These are phyloP conservation scores for Alexandromys fortis DNA, from an alignment of 2,113 vertebrate species.

Conservation along the genomic window DNA sequence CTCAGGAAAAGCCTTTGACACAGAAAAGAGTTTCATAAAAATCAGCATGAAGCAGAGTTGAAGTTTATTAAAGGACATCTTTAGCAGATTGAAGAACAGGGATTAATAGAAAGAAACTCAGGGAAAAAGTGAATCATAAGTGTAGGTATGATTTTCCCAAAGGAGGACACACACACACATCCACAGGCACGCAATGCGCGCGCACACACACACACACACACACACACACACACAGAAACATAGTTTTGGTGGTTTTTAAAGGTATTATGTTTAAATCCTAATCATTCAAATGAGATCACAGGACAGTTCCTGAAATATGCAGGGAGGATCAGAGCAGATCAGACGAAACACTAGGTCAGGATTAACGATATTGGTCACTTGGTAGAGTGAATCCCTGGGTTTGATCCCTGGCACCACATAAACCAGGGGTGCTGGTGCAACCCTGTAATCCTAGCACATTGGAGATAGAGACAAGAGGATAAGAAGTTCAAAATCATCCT, in stretches of 20 bases:
- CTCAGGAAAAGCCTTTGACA: neutral
- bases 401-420: neutral
- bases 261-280: neutral
- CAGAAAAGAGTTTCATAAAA: neutral
- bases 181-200: neutral
- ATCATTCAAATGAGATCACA: neutral
- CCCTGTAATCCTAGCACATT: neutral
- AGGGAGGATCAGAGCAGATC: neutral
- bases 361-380: neutral
- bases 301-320: neutral
- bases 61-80: neutral
- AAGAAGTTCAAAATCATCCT: neutral
- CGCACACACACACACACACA: neutral
- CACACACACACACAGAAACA: neutral
- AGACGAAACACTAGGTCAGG: neutral
- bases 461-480: neutral
- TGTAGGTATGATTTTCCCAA: neutral
- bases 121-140: neutral
- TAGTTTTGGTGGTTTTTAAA: neutral
- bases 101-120: neutral
- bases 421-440: neutral
- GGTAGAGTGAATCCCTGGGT: neutral
- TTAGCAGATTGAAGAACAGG: neutral
- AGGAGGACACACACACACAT: no score
- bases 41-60: neutral